These are phyloP conservation scores for Podotricha telesiphe DNA, from an alignment of 2,888 invertebrate species.

Conservation along the genomic window DNA sequence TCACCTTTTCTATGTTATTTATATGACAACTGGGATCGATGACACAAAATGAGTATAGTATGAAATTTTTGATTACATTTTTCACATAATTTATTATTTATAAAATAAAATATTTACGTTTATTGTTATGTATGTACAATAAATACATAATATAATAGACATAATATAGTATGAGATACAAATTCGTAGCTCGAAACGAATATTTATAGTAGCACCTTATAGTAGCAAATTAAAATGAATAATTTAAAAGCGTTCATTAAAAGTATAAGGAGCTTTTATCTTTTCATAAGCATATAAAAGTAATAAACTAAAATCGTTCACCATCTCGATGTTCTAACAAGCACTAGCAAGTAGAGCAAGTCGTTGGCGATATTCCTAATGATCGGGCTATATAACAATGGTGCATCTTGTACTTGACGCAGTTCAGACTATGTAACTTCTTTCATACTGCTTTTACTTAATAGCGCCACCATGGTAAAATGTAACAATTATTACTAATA, in stretches of 20 bases:
- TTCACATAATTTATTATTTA: not conserved
- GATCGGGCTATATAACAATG: constrained; percentile 34
- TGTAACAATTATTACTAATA: not conserved
- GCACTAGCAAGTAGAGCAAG: constrained; percentile 28
- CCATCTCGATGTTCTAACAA: constrained; percentile 36
- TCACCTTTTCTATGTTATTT: constrained; percentile 25
- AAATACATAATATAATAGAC: too few species aligned
- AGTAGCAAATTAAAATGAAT: constrained; percentile 5
- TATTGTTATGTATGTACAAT: too few species aligned
- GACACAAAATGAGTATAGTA: constrained; percentile 10
- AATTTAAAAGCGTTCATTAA: not conserved
- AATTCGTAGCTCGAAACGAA: not conserved
- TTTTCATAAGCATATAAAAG: constrained; percentile 13
- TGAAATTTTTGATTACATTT: constrained; percentile 13
- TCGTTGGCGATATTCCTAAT: constrained; percentile 37
- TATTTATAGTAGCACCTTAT: not conserved
- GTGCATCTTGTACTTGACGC: constrained; percentile 29
- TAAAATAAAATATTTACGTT: too few species aligned
- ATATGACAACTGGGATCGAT: constrained; percentile 24
- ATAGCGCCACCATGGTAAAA: not conserved
- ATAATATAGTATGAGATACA: not conserved
- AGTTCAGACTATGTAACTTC: constrained; percentile 27
- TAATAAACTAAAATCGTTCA: constrained; percentile 17
- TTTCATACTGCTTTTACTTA: constrained; percentile 9
- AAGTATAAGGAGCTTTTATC: constrained; percentile 11